These are phyloP conservation scores for Phengaris arion DNA, from an alignment of 2,888 invertebrate species.

Conservation along the genomic window DNA sequence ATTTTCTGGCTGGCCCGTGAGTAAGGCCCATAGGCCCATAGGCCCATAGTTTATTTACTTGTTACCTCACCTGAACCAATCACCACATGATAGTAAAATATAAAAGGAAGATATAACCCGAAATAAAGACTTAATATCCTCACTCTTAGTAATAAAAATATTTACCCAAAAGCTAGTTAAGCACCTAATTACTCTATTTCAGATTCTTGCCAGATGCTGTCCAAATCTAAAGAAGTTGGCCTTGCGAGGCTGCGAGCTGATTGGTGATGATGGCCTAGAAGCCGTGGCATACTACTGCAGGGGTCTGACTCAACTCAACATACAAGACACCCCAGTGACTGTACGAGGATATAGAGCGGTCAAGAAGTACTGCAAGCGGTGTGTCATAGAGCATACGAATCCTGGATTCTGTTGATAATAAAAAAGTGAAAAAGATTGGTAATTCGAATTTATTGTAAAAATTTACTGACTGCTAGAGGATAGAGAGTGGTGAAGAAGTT, in stretches of 20 bases:
- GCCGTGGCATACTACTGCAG: constrained; percentile 94
- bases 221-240: constrained; percentile 94
- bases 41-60: no score
- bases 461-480: no score
- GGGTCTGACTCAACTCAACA: constrained; percentile 93
- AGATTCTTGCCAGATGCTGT: constrained; percentile 92
- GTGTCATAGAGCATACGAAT: constrained; percentile 96
- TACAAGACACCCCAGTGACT: constrained; percentile 95
- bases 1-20: no score
- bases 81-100: no score
- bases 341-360: constrained; percentile 93
- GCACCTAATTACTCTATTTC: constrained; percentile 53
- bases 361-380: constrained; percentile 94
- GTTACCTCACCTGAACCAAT: no score
- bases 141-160: no score
- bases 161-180: no score
- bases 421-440: not conserved
- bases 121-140: no score
- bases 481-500: no score
- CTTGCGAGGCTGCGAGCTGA: constrained; percentile 92
- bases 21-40: no score
- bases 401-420: constrained; percentile 89
- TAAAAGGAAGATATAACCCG: no score
- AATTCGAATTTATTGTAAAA: not conserved
- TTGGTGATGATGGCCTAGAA: constrained; percentile 91